Percentiles rank a stretch among this genome's conserved stretches.
Evolutionary conservation across 2,113 vertebrate genomes (phyloP).

Genomic region (Sclerurus mexicanus): DNA sequence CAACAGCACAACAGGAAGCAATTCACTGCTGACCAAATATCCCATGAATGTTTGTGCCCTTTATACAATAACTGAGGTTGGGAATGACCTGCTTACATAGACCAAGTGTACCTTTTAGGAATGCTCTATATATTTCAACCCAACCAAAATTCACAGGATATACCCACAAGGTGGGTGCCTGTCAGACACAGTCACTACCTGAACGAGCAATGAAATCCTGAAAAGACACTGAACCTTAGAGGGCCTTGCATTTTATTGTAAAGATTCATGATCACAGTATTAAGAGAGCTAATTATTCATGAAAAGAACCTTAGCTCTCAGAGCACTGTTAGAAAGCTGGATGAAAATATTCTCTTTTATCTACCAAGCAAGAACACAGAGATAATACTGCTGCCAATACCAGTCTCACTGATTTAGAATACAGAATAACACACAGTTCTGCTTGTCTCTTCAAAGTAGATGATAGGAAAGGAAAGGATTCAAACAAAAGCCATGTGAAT

Average conservation of each 20-base stretch:
- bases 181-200: not conserved
- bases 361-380: not conserved
- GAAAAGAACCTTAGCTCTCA: not conserved
- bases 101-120: not conserved
- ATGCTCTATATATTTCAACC: not conserved
- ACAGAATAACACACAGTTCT: not conserved
- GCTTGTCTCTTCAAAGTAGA: not conserved
- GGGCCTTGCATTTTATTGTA: not conserved
- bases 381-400: not conserved
- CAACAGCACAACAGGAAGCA: not conserved
- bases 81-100: not conserved
- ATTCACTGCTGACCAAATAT: not conserved
- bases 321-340: not conserved
- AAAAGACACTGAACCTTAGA: not conserved
- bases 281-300: not conserved
- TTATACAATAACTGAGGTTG: not conserved
- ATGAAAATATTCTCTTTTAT: not conserved
- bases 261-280: not conserved
- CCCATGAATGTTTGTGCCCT: not conserved
- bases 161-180: not conserved
- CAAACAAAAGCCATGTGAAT: not conserved
- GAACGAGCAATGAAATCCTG: not conserved
- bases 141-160: not conserved
- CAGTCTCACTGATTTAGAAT: not conserved
- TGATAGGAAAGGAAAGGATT: not conserved